phyloP scores from a whole-genome alignment of 2,888 invertebrate species.

The Drosophila flavopinicola region DNA sequence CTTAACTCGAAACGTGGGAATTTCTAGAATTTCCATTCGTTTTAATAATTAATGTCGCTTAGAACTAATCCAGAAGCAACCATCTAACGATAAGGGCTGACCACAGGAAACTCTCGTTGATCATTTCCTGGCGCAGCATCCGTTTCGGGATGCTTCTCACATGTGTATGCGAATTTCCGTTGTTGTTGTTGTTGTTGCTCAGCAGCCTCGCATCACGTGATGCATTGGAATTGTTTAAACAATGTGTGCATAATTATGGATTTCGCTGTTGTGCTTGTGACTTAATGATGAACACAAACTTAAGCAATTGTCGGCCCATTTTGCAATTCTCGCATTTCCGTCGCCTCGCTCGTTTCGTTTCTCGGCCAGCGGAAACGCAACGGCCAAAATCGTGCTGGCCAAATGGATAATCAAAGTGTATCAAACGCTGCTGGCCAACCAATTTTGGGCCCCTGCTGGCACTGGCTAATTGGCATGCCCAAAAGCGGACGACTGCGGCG shows the following conservation, averaged over 20 bases:
- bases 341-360: conserved; percentile 27
- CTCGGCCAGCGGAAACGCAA: conserved; percentile 59
- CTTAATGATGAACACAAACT: conserved; percentile 37
- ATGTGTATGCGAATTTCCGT: conserved; percentile 41
- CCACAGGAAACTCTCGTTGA: conserved; percentile 39
- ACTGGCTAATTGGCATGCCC: conserved; percentile 42
- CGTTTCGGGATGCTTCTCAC: conserved; percentile 46
- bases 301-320: conserved; percentile 23
- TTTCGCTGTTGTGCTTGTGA: conserved; percentile 10
- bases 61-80: not conserved
- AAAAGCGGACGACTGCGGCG: conserved; percentile 40
- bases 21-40: not conserved
- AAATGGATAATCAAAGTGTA: conserved; percentile 65
- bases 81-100: conserved; percentile 29
- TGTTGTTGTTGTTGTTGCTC: conserved; percentile 21
- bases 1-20: conserved; percentile 3
- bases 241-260: conserved; percentile 14
- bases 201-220: too few species aligned
- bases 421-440: conserved; percentile 62
- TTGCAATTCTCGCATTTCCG: conserved; percentile 53
- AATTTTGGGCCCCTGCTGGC: conserved; percentile 48
- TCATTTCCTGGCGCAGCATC: conserved; percentile 44
- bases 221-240: conserved; percentile 31
- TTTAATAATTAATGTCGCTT: not conserved
- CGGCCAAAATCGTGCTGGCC: conserved; percentile 43